These are phyloP conservation scores for Takifugu flavidus DNA, from an alignment of 2,113 vertebrate genomes.

Conservation along the genomic window DNA sequence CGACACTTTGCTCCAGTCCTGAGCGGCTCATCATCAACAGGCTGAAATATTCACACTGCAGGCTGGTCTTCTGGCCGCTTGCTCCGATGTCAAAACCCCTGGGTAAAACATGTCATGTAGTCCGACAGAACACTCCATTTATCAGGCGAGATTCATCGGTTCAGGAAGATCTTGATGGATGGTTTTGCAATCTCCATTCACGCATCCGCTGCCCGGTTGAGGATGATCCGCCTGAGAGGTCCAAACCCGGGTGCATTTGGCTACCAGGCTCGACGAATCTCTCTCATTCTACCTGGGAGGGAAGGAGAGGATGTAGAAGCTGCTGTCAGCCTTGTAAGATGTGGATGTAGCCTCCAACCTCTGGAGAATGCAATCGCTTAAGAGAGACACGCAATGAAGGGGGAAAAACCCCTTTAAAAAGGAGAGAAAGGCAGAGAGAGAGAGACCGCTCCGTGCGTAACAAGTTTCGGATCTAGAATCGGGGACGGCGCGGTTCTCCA, in stretches of 20 bases:
- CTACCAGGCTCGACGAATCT: conserved; percentile 56
- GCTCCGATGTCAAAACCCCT: conserved; percentile 58
- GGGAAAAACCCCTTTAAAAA: not conserved
- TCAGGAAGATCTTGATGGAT: conserved; percentile 41
- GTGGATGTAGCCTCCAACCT: conserved; percentile 60
- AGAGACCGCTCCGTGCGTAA: conserved; percentile 56
- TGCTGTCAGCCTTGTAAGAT: conserved; percentile 55
- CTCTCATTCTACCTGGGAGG: conserved; percentile 38
- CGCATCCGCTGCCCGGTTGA: conserved; percentile 31
- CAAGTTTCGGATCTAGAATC: conserved; percentile 63
- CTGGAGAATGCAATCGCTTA: conserved; percentile 59
- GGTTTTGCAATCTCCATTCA: conserved; percentile 61
- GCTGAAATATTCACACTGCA: conserved; percentile 68
- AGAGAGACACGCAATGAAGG: conserved; percentile 10
- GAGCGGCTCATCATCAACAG: conserved; percentile 74
- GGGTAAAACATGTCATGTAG: conserved; percentile 51
- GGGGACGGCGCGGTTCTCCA: conserved; percentile 38
- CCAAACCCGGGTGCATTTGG: conserved; percentile 42
- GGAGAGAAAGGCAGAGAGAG: conserved; percentile 6
- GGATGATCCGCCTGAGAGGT: conserved; percentile 38
- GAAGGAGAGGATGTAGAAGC: conserved; percentile 45
- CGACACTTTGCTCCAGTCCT: conserved; percentile 68
- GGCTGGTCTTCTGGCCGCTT: conserved; percentile 54
- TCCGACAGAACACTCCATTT: conserved; percentile 63
- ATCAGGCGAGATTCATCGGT: conserved; percentile 49